Evolutionary conservation across 2,113 vertebrate genomes (phyloP).

Genomic region (Otus sunia): DNA sequence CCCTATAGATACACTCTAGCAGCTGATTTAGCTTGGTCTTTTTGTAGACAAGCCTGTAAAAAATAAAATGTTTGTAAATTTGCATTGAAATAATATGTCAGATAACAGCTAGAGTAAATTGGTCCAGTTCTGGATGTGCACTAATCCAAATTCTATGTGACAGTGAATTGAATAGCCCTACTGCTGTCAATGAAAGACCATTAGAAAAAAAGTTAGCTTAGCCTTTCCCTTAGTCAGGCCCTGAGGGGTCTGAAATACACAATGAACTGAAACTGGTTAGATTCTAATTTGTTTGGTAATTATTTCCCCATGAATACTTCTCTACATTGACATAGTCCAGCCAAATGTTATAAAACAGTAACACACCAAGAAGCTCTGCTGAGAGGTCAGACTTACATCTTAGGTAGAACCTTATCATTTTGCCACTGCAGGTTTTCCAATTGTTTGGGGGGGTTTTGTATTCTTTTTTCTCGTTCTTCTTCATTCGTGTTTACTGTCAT

Average conservation of each 20-base stretch:
- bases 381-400: neutral
- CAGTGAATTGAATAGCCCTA: neutral
- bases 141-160: neutral
- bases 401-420: neutral
- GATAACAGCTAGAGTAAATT: neutral
- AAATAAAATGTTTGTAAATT: neutral
- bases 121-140: neutral
- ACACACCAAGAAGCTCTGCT: neutral
- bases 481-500: neutral
- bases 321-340: neutral
- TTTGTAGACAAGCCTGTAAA: neutral
- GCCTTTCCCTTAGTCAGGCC: neutral
- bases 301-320: neutral
- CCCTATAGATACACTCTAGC: neutral
- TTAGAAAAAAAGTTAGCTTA: neutral
- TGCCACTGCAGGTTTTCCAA: neutral
- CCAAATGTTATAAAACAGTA: neutral
- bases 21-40: neutral
- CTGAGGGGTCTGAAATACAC: neutral
- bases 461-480: neutral
- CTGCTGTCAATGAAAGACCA: neutral
- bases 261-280: neutral
- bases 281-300: neutral
- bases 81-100: neutral
- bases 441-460: fast-evolving